Conservation (phyloP, 2,113 vertebrate species). For the Panurus biarmicus region DNA sequence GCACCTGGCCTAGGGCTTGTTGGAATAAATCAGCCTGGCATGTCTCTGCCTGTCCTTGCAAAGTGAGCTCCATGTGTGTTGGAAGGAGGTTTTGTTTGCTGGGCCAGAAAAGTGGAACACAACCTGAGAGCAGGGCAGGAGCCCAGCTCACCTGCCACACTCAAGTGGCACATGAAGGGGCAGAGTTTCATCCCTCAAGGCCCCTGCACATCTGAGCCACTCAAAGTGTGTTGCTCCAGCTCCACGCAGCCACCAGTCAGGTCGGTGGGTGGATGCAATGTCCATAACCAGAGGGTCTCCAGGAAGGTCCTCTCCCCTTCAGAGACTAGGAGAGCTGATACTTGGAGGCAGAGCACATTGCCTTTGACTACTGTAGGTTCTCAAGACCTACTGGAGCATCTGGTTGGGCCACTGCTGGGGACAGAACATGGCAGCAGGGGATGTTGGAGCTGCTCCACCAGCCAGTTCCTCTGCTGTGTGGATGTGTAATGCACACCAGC, state of each 20-base stretch:
- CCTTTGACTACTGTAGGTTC: not conserved
- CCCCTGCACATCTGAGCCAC: accelerated
- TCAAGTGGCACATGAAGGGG: accelerated
- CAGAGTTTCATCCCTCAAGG: not conserved
- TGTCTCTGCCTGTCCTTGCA: not conserved
- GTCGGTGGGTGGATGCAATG: too few species aligned
- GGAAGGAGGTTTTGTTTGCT: not conserved
- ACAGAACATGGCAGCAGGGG: not conserved
- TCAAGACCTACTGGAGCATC: not conserved
- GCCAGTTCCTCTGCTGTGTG: not conserved
- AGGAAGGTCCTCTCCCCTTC: not conserved
- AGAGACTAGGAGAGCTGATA: not conserved
- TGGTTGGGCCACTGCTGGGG: not conserved
- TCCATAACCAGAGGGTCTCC: accelerated
- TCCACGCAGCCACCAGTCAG: accelerated
- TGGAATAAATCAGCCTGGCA: not conserved
- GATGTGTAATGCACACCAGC: not conserved
- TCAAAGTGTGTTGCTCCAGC: accelerated
- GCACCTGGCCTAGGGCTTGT: not conserved
- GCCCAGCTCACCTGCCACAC: accelerated
- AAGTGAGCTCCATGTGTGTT: accelerated
- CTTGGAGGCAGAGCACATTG: not conserved
- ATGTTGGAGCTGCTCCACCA: not conserved
- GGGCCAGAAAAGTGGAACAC: not conserved
- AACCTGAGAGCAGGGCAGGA: not conserved